Evolutionary conservation across 2,797 vertebrate genomes (phyloP).

Genomic region (Xenentodon cancila): DNA sequence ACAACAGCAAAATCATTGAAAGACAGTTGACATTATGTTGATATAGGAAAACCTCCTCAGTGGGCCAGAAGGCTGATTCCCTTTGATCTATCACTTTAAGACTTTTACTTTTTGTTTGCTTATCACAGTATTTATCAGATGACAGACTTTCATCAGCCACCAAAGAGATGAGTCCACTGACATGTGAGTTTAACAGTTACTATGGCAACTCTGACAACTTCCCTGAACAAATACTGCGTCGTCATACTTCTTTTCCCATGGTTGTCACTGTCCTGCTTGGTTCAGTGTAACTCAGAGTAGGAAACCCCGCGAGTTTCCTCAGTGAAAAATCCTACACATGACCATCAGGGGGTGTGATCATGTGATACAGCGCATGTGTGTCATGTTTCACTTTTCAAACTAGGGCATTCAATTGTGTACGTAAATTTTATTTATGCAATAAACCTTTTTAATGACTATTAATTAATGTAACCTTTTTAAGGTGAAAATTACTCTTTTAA

Average conservation of each 20-base stretch:
- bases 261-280: background rate
- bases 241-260: background rate
- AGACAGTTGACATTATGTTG: background rate
- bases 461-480: too few species aligned
- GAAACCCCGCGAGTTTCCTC: constrained; percentile 20
- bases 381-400: background rate
- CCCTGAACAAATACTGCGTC: background rate
- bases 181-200: constrained; percentile 3
- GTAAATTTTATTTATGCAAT: too few species aligned
- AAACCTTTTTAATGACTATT: too few species aligned
- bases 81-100: background rate
- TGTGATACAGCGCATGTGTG: background rate
- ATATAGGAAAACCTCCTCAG: background rate
- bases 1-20: background rate
- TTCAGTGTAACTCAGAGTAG: constrained; percentile 7
- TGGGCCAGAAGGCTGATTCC: background rate
- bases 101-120: background rate
- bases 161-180: constrained; percentile 4
- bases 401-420: background rate
- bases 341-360: constrained; percentile 18
- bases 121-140: constrained; percentile 13
- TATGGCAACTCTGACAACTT: constrained; percentile 11
- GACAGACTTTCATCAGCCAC: background rate
- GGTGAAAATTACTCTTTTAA: too few species aligned
- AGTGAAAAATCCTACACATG: constrained; percentile 14